A percentile compares a stretch with the other conserved stretches of the same genome.
These are phyloP conservation scores for Phrynocephalus guinanensis DNA, from an alignment of 2,797 vertebrate genomes.

Conservation along the genomic window DNA sequence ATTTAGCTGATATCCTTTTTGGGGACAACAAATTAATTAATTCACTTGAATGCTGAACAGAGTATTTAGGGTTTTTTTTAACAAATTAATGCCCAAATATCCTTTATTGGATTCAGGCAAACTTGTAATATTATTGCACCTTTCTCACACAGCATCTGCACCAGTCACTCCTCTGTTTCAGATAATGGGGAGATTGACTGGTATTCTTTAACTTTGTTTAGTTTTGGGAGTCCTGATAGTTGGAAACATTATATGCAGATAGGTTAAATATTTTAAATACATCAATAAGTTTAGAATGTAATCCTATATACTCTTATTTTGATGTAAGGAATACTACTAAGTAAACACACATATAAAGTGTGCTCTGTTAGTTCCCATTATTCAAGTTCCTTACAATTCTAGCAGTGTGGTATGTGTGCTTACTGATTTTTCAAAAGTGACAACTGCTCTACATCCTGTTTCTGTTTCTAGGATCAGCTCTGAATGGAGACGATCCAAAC, in stretches of 20 bases:
- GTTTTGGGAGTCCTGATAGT: too few species aligned
- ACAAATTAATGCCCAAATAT: background rate
- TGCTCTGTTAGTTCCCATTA: background rate
- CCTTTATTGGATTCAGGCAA: background rate
- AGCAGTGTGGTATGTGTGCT: background rate
- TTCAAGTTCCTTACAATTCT: background rate
- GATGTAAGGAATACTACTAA: background rate
- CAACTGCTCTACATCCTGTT: background rate
- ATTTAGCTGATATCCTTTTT: background rate
- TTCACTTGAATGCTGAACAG: background rate
- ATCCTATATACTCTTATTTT: background rate
- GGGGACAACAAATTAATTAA: background rate
- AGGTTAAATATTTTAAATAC: too few species aligned
- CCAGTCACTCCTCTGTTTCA: background rate
- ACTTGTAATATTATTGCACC: background rate
- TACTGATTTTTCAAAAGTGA: background rate
- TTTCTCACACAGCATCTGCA: background rate
- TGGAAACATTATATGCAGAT: too few species aligned
- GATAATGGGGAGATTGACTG: background rate
- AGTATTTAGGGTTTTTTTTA: background rate
- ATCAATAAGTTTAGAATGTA: background rate
- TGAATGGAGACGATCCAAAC: background rate
- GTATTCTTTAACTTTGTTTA: background rate
- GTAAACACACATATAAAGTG: background rate
- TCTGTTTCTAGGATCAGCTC: background rate